Base-by-base conservation (phyloP, 1,140 invertebrate genomes). In the Leptinotarsa undecemlineata region DNA sequence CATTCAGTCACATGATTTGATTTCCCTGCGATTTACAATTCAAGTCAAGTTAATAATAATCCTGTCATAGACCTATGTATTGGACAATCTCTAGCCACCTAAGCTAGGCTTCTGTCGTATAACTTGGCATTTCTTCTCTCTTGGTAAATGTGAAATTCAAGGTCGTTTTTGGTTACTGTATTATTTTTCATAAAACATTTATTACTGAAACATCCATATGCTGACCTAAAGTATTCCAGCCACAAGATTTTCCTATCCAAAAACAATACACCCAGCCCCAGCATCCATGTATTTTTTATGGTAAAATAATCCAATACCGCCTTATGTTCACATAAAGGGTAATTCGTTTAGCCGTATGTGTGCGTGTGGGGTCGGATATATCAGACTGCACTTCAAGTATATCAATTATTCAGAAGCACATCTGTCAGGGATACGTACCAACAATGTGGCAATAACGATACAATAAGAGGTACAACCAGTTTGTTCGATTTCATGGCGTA, bases 351-450 rank as follows among this genome's bases (percentile, higher is more conserved):
- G 61, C 66, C 51, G 60, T 66, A 72, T 74, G 60, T 70, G 51
- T 57, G 51, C 71, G 76, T 74, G 76, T 71, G 76, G 68, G 71
- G 68, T 78, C 63, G 51, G 71, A 80, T 78, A 75, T 79, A 80
- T 80, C 79, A 77, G 76, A 74, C 73, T 73, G 73, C 76, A 76
- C 78, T 79, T 76, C 75, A 77, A 79, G 66, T 73, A 62, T 77
- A 80, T 80, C 79, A 80, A 80, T 80, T 80, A 80, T 80, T 80
- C 79, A 80, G 63, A 63, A 71, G 72, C 77, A 76, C 79, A 80
- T 80, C 79, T 80, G 79, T 79, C 79, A 75, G 72, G 75, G 76
- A 78, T 79, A 79, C 75, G 74, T 72, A 74, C 73, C 75, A 70
- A 76, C 77, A 72, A 76, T 73, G 74, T 72, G 23, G 61, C 70